These are phyloP conservation scores for pig (Sus scrofa) DNA, from an alignment of 2,113 vertebrate genomes.

Conservation along the genomic window DNA sequence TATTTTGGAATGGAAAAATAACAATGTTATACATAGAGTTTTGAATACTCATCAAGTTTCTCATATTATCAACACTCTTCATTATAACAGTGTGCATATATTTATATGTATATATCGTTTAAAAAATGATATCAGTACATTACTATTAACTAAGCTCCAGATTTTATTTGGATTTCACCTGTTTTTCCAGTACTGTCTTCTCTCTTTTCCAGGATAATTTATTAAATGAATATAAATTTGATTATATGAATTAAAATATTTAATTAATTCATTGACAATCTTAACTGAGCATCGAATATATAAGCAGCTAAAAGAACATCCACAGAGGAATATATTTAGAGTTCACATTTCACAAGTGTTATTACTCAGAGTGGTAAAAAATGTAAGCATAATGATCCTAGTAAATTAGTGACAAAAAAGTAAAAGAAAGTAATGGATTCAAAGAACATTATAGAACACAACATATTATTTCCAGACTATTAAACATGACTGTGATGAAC, in stretches of 20 bases:
- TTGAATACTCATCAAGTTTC: not conserved
- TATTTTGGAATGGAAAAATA: not conserved
- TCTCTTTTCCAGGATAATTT: not conserved
- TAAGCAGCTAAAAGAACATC: slow-evolving; percentile 34
- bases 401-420: slow-evolving; percentile 56
- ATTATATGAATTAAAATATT: not conserved
- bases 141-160: not conserved
- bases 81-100: not conserved
- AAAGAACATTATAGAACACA: slow-evolving; percentile 73
- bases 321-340: slow-evolving; percentile 59
- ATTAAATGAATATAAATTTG: not conserved
- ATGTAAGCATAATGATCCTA: not conserved
- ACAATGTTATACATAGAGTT: not conserved
- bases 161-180: not conserved
- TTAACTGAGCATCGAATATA: slow-evolving; percentile 24
- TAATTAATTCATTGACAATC: slow-evolving; percentile 15
- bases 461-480: slow-evolving; percentile 75
- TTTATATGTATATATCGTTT: not conserved
- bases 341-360: slow-evolving; percentile 46
- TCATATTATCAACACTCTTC: too few species aligned
- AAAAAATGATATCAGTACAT: not conserved
- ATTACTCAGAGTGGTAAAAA: slow-evolving; percentile 36
- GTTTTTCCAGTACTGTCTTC: not conserved
- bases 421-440: slow-evolving; percentile 66
- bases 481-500: slow-evolving; percentile 65